These are phyloP conservation scores for Sphaeramia orbicularis DNA, from an alignment of 2,797 vertebrate species.

Conservation along the genomic window DNA sequence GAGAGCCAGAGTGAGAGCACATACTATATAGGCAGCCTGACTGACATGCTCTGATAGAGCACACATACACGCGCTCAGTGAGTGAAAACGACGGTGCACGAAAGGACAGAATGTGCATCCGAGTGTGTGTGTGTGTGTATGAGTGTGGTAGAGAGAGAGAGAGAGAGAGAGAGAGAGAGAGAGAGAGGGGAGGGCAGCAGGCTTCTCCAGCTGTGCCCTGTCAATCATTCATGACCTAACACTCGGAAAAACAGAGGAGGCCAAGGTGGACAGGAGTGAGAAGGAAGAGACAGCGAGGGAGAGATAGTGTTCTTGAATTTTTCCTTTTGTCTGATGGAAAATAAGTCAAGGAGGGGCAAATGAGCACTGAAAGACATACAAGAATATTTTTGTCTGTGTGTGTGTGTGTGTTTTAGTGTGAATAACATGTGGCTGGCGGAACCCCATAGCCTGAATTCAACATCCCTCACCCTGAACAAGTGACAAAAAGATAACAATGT, in stretches of 20 bases:
- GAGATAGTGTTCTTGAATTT: conserved; percentile 61
- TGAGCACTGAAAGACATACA: conserved; percentile 64
- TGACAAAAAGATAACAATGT: conserved; percentile 84
- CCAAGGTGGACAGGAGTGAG: conserved; percentile 68
- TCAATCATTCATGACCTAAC: conserved; percentile 83
- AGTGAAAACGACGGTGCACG: conserved; percentile 42
- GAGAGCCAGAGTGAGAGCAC: conserved; percentile 66
- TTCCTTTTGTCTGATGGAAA: conserved; percentile 68
- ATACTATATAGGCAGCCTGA: conserved; percentile 73
- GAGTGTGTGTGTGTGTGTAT: conserved; percentile 53
- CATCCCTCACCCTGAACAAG: conserved; percentile 81
- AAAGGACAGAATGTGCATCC: conserved; percentile 67
- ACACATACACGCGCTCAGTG: conserved; percentile 33
- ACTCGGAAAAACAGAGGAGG: conserved; percentile 73
- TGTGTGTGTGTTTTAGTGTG: conserved; percentile 42
- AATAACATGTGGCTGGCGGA: conserved; percentile 63
- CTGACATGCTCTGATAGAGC: conserved; percentile 74
- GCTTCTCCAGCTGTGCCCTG: conserved; percentile 81
- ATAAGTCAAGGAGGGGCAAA: conserved; percentile 74
- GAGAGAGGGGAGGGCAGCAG: conserved; percentile 29
- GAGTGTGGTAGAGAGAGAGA: conserved; percentile 10
- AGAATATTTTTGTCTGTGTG: conserved; percentile 44
- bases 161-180: not conserved
- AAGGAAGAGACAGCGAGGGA: conserved; percentile 42
- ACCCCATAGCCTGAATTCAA: conserved; percentile 71